Base-by-base conservation (phyloP, 2,113 vertebrate species). In the Saccopteryx bilineata region DNA sequence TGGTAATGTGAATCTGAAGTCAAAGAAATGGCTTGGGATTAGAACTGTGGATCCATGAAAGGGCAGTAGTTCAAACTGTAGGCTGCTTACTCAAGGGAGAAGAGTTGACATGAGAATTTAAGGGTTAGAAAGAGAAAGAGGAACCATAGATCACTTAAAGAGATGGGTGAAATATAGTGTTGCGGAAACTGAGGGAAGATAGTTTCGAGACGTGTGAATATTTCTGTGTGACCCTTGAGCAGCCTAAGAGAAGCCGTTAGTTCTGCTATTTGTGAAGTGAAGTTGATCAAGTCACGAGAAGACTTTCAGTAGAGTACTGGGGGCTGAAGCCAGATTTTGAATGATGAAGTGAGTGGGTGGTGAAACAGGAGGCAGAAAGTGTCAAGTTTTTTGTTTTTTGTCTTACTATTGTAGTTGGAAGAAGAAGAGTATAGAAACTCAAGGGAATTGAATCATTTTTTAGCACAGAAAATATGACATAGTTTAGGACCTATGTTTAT, bases 351-450 rank as follows among this genome's bases (percentile, higher is more conserved):
- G 61, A 90, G 71, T 75, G 68, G 81, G 80, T 95, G 33, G 78
- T 83, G 68, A 90, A 96, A 72, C 50, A 58, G 91, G 91, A 92
- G 87, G 75, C 92, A 97, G 94, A 90, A 95, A 95, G 63, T 92
- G 58, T 91, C 69, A 87, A 39, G 48, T 26, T 63, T 65, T 72
- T 31, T 50, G 11, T 54, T 7, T 63, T 24, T 66, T 63, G 82
- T 52, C 61, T 1, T 0, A 58, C 50, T 86, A 92, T 65, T 58
- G 48, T 84, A 86, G 33, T 91, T 88, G 69, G 80, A 69, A 60
- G 87, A 93, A 87, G 83, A 91, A 90, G 90, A 87, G 19, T 92
- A 56, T 82, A 91, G 61, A 61, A 56, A 58, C 56, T 79, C 46
- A 79, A 76, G 56, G 48, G 21, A 21, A 26, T 2, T 75, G 31